Percentiles rank a stretch among this genome's conserved stretches.
These are phyloP conservation scores for Ischnus inquisitorius DNA, from an alignment of 2,888 invertebrate genomes.

Conservation along the genomic window DNA sequence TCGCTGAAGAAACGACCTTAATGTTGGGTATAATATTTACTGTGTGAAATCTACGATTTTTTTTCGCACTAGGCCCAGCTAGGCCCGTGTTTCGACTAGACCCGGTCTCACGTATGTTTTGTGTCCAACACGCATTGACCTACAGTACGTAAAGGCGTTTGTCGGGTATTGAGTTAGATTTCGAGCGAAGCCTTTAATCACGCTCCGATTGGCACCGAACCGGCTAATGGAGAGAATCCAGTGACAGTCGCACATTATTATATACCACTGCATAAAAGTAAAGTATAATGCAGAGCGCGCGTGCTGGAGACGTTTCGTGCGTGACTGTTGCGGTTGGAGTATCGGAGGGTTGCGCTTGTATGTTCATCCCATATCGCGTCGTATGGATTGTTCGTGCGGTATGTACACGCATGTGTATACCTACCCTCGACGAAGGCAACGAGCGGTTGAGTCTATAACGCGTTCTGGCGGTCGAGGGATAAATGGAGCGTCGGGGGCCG, in stretches of 20 bases:
- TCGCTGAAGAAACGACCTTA: too few relatives aligned
- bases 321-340: slow-evolving; percentile 52
- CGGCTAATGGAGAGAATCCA: slow-evolving; percentile 73
- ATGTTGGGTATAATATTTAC: too few relatives aligned
- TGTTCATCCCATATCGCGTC: slow-evolving; percentile 63
- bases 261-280: slow-evolving; percentile 6
- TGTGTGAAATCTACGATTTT: too few relatives aligned
- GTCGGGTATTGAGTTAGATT: neutral
- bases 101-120: neutral
- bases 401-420: neutral
- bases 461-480: slow-evolving; percentile 48
- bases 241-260: slow-evolving; percentile 38
- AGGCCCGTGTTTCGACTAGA: neutral
- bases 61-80: too few relatives aligned
- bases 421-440: slow-evolving; percentile 27
- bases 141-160: neutral
- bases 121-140: neutral
- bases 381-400: slow-evolving; percentile 21
- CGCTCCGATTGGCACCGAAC: slow-evolving; percentile 76
- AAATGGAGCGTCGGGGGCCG: slow-evolving; percentile 65
- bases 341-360: slow-evolving; percentile 44
- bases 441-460: slow-evolving; percentile 31
- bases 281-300: slow-evolving; percentile 11
- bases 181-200: slow-evolving; percentile 70
- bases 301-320: slow-evolving; percentile 42